Conservation (phyloP, 2,113 vertebrate species). For the Notothenia rossii region DNA sequence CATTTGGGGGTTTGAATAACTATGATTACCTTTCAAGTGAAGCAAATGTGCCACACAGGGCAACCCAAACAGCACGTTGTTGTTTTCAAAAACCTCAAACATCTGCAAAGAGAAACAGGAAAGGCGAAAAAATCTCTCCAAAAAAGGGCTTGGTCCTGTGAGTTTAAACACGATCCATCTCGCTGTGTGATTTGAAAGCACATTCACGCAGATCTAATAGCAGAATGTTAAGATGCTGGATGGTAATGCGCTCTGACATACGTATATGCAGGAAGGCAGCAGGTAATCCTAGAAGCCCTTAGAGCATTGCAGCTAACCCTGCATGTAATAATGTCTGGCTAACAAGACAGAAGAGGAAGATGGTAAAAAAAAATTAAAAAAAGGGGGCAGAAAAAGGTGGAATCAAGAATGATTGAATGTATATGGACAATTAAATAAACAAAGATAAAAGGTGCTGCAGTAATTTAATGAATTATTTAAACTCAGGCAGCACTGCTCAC, state of each 20-base stretch:
- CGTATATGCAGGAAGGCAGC: slow-evolving; percentile 44
- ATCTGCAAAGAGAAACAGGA: slow-evolving; percentile 29
- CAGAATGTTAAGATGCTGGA: slow-evolving; percentile 18
- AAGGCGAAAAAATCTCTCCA: neutral
- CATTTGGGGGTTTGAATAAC: slow-evolving; percentile 18
- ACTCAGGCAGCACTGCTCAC: slow-evolving; percentile 24
- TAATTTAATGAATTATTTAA: neutral
- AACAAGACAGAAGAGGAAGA: neutral
- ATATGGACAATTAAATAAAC: slow-evolving; percentile 3
- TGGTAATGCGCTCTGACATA: slow-evolving; percentile 42
- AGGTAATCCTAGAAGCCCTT: slow-evolving; percentile 68
- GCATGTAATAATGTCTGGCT: slow-evolving; percentile 35
- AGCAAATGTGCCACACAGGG: slow-evolving; percentile 20
- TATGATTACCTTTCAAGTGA: slow-evolving; percentile 6
- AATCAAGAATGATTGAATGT: neutral
- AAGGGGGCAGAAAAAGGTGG: neutral
- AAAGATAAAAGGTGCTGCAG: neutral
- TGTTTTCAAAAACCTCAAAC: slow-evolving; percentile 60
- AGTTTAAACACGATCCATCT: slow-evolving; percentile 53
- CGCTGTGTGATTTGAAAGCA: slow-evolving; percentile 51
- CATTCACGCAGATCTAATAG: slow-evolving; percentile 53
- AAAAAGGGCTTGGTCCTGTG: slow-evolving; percentile 38
- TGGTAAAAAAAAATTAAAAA: slow-evolving; percentile 18
- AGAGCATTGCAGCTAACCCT: slow-evolving; percentile 34
- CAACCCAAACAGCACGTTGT: slow-evolving; percentile 31